Evolutionary conservation across 2,113 vertebrate species (phyloP).

Genomic region (Sisor rabdophorus): DNA sequence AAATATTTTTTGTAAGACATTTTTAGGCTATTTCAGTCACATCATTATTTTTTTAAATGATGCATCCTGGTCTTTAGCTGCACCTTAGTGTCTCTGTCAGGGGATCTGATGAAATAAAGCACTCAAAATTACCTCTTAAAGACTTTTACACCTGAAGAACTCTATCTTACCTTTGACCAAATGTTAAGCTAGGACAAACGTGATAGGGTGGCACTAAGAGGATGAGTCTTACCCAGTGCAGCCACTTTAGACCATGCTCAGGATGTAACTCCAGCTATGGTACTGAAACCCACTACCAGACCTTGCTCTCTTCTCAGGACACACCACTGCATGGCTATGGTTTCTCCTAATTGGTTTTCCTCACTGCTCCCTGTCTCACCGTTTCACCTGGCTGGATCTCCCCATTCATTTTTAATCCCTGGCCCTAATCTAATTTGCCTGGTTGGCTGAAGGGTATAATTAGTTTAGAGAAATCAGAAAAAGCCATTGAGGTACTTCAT

Average conservation of each 20-base stretch:
- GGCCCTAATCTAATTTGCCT: conserved; percentile 50
- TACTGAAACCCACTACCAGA: conserved; percentile 49
- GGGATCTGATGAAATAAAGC: conserved; percentile 11
- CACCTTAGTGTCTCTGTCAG: neutral
- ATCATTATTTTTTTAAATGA: neutral
- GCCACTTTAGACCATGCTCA: conserved; percentile 23
- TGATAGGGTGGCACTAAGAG: conserved; percentile 1
- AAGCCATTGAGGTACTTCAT: conserved; percentile 46
- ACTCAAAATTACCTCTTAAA: conserved; percentile 14
- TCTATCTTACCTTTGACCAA: conserved; percentile 30
- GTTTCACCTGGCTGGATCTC: conserved; percentile 60
- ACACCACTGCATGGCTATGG: conserved; percentile 50
- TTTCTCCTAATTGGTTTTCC: conserved; percentile 63
- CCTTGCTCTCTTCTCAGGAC: conserved; percentile 31
- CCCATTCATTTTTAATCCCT: conserved; percentile 65
- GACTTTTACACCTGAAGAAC: conserved; percentile 28
- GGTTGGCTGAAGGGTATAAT: conserved; percentile 47
- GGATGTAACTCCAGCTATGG: conserved; percentile 42
- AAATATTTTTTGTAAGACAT: too few relatives aligned
- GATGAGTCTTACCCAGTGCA: conserved; percentile 36
- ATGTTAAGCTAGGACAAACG: neutral
- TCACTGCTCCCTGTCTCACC: conserved; percentile 52
- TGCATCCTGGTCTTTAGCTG: neutral
- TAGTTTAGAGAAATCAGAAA: conserved; percentile 52
- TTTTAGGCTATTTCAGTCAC: too few relatives aligned